Base-by-base conservation (phyloP, 2,888 invertebrate species). In the Idaea aversata region DNA sequence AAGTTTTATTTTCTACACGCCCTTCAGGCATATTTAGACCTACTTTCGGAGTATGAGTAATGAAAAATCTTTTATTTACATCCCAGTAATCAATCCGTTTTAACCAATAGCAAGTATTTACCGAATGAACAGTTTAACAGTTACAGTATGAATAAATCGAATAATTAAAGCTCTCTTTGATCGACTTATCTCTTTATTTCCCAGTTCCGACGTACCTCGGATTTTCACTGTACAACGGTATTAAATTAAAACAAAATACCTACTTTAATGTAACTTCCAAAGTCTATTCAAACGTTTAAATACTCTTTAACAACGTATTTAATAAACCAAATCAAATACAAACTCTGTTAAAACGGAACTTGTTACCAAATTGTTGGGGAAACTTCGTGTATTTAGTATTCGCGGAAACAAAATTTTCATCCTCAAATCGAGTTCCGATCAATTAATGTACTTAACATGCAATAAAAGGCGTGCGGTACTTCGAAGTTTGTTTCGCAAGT, bases 391-490 rank as follows among this genome's bases (percentile, higher is more conserved):
- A 47, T 47, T 34, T 61, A 70, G 77, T 79, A 77, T 80, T 77
- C 70, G 65, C 66, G 76, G 74, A 73, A 73, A 72, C 67, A 69
- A 75, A 78, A 80, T 79, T 79, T 83, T 81, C 75, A 73, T 79
- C 75, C 75, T 76, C 72, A 83, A 87, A 85, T 85, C 76, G 83
- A 87, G 81, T 86, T 87, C 75, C 87, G 75, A 86, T 88, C 84
- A 88, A 88, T 90, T 89, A 89, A 82, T 85, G 80, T 86, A 83
- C 86, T 89, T 88, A 88, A 86, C 87, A 88, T 87, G 87, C 88
- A 87, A 88, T 89, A 90, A 89, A 88, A 87, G 85, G 82, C 81
- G 83, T 77, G 75, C 80, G 76, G 78, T 77, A 81, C 59, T 16
- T 81, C 78, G 79, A 90, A 90, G 86, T 88, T 86, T 83, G 86